Percentiles rank a stretch among this genome's conserved stretches.
Conservation (phyloP, 2,888 invertebrate species). For the Cataglyphis cursor region DNA sequence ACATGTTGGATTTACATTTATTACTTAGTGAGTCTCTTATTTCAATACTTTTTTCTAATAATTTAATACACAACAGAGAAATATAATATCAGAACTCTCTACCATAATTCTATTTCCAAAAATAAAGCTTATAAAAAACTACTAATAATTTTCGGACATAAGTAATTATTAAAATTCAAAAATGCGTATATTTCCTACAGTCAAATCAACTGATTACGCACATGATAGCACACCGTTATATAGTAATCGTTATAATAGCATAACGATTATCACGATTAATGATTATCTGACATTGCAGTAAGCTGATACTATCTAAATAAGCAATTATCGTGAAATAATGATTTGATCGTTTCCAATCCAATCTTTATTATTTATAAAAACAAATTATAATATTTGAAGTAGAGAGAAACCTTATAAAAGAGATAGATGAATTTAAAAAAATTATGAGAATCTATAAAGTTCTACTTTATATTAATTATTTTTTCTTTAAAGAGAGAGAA, state of each 20-base stretch:
- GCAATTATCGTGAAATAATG: background rate
- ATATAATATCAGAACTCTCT: background rate
- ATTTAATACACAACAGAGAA: background rate
- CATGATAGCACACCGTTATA: background rate
- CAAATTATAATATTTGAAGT: background rate
- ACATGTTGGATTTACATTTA: background rate
- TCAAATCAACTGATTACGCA: background rate
- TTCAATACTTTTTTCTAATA: background rate
- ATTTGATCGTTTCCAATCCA: background rate
- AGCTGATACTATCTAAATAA: background rate
- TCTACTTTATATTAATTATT: background rate
- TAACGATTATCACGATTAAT: background rate
- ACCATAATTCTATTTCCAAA: background rate
- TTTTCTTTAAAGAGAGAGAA: background rate
- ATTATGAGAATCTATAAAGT: background rate
- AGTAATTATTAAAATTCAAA: slow-evolving; percentile 8
- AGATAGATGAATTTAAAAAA: background rate
- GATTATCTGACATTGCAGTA: background rate
- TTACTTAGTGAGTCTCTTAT: background rate
- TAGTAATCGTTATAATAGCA: background rate
- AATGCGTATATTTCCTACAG: background rate
- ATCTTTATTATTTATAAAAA: slow-evolving; percentile 4
- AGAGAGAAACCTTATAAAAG: background rate
- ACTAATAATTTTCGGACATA: background rate
- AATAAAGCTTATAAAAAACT: background rate